These are phyloP conservation scores for Tenualosa thibaudeaui DNA, from an alignment of 2,797 vertebrate genomes.

Conservation along the genomic window DNA sequence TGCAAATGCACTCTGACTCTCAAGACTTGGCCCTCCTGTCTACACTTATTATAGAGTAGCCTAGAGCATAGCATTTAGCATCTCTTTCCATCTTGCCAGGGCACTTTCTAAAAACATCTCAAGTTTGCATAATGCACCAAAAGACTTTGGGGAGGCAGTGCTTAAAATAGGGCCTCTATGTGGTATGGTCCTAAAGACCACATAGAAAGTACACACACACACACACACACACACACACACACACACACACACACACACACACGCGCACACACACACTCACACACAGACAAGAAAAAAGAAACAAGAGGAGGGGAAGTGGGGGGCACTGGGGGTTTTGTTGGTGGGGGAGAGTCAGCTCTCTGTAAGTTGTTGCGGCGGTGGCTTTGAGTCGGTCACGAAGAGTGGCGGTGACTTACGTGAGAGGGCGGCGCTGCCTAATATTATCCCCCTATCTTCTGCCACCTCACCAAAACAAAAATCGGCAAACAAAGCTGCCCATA, in stretches of 20 bases:
- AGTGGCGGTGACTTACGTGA: background rate
- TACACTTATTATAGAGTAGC: background rate
- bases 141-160: background rate
- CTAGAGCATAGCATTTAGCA: background rate
- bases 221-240: background rate
- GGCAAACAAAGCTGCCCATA: conserved; percentile 10
- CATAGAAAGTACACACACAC: background rate
- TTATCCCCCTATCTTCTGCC: background rate
- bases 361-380: background rate
- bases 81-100: background rate
- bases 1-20: background rate
- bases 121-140: background rate
- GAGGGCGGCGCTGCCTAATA: background rate
- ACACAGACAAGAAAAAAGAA: background rate
- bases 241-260: background rate
- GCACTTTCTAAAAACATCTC: conserved; percentile 1
- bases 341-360: background rate
- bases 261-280: background rate
- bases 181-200: conserved; percentile 1
- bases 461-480: background rate
- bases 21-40: background rate
- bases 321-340: background rate
- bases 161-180: conserved; percentile 5
- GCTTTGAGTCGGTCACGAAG: background rate
- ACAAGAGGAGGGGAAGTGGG: background rate